A percentile compares a stretch with the other conserved stretches of the same genome.
phyloP scores from a whole-genome alignment of 2,797 vertebrate species.

The Syncerus caffer region DNA sequence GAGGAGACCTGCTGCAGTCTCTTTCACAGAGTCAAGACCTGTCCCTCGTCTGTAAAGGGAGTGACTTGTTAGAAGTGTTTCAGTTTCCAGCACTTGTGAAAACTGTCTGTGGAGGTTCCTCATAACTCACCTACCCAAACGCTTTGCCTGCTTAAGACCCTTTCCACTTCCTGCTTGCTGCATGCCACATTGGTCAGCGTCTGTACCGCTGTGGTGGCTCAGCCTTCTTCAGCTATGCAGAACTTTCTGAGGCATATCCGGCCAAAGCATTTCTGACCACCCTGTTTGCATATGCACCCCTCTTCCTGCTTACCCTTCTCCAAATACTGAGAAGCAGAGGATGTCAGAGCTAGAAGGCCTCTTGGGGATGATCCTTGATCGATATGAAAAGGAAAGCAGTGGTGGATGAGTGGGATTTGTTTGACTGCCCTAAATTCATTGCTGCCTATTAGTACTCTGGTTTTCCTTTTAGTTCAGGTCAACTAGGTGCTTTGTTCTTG shows the following conservation, averaged over 20 bases:
- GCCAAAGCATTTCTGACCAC: constrained; percentile 26
- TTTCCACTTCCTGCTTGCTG: constrained; percentile 59
- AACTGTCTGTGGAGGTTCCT: constrained; percentile 43
- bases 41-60: not conserved
- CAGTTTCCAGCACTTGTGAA: not conserved
- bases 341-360: not conserved
- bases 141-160: constrained; percentile 18
- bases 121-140: constrained; percentile 7
- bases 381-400: not conserved
- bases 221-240: not conserved
- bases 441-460: not conserved
- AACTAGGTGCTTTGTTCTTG: not conserved
- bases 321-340: not conserved
- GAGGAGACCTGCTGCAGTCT: not conserved
- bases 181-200: not conserved
- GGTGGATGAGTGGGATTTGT: not conserved
- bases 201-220: not conserved
- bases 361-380: not conserved
- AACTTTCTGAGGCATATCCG: not conserved
- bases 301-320: not conserved
- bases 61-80: not conserved
- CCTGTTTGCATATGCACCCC: constrained; percentile 7
- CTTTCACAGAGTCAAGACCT: not conserved
- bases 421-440: not conserved
- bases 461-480: constrained; percentile 25